Evolutionary conservation across 2,888 invertebrate genomes (phyloP).

Genomic region (Cynaeus angustus): DNA sequence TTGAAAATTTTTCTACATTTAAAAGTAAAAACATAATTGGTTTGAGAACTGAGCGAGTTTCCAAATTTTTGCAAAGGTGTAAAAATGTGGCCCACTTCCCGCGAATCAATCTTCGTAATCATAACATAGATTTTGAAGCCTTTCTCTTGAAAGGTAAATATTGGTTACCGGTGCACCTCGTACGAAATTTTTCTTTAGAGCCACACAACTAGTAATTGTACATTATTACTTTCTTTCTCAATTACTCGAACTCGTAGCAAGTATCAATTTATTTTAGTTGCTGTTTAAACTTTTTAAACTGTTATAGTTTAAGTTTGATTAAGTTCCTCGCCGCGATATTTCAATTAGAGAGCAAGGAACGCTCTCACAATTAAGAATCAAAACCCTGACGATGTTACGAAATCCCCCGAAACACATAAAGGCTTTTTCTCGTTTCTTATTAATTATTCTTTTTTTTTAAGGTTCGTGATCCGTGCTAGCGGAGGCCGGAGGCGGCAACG

Average conservation of each 20-base stretch:
- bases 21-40: too few species aligned
- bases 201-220: conserved; percentile 1
- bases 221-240: conserved; percentile 1
- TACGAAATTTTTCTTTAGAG: not conserved
- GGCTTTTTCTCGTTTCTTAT: conserved; percentile 3
- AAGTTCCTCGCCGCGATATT: conserved; percentile 4
- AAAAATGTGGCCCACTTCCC: not conserved
- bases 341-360: conserved; percentile 4
- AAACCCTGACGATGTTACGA: conserved; percentile 2
- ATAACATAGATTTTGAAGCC: not conserved
- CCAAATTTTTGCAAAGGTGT: too few species aligned
- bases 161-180: conserved; percentile 2
- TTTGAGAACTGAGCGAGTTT: too few species aligned
- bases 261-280: conserved; percentile 4
- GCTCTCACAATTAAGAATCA: conserved; percentile 4
- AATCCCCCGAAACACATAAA: not conserved
- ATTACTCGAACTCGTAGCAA: not conserved
- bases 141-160: conserved; percentile 4
- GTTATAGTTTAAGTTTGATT: conserved; percentile 2
- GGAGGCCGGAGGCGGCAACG: conserved; percentile 14
- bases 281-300: conserved; percentile 2
- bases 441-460: conserved; percentile 29
- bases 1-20: too few species aligned
- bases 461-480: conserved; percentile 24
- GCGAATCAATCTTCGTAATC: not conserved